Percentiles rank a stretch among this genome's conserved stretches.
These are phyloP conservation scores for Morpho helenor DNA, from an alignment of 2,888 invertebrate genomes.

Conservation along the genomic window DNA sequence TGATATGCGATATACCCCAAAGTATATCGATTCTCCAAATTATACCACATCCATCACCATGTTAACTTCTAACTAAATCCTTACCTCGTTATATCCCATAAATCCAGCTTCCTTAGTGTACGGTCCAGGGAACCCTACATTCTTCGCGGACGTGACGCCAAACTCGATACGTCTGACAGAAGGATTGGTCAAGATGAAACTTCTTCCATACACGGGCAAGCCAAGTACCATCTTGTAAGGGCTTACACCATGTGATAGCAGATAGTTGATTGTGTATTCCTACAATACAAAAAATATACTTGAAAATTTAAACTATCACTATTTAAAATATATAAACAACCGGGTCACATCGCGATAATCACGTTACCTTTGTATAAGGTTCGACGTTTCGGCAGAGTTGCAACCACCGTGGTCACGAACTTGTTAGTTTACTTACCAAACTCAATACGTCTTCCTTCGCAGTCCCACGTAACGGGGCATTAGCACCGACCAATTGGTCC, in stretches of 20 bases:
- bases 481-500: constrained; percentile 87
- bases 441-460: constrained; percentile 78
- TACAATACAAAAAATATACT: constrained; percentile 40
- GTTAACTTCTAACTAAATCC: too few species aligned
- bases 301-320: not conserved
- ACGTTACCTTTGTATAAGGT: too few species aligned
- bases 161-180: constrained; percentile 64
- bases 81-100: constrained; percentile 92
- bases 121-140: constrained; percentile 89
- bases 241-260: constrained; percentile 85
- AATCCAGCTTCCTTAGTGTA: constrained; percentile 90
- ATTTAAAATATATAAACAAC: too few species aligned
- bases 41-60: too few species aligned
- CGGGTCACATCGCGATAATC: too few species aligned
- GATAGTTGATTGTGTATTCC: constrained; percentile 88
- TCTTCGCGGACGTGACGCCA: constrained; percentile 76
- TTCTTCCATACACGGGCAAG: constrained; percentile 90
- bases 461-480: constrained; percentile 84
- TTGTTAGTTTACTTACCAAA: too few species aligned
- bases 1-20: too few species aligned
- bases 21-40: too few species aligned
- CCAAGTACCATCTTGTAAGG: constrained; percentile 89
- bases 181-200: constrained; percentile 79
- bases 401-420: too few species aligned
- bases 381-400: too few species aligned